Conservation (phyloP, 2,113 vertebrate genomes). For the Marmota flaviventris region DNA sequence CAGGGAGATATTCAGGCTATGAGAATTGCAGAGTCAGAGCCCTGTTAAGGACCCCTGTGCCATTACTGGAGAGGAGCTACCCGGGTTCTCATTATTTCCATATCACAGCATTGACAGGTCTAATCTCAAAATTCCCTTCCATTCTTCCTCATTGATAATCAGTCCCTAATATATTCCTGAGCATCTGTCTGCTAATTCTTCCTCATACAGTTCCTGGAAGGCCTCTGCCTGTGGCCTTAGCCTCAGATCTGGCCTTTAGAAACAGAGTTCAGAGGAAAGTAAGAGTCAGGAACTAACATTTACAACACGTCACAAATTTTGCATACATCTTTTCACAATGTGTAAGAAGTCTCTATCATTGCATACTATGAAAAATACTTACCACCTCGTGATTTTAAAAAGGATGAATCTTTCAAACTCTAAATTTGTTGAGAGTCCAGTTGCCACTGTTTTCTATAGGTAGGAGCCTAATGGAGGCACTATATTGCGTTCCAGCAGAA, state of each 20-base stretch:
- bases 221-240: rapidly evolving
- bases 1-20: background rate
- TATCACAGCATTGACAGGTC: rapidly evolving
- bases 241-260: background rate
- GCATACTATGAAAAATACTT: background rate
- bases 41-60: background rate
- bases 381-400: background rate
- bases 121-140: background rate
- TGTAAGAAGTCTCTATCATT: background rate
- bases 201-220: background rate
- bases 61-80: no score
- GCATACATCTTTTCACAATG: background rate
- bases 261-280: background rate
- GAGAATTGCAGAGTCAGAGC: no score
- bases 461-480: background rate
- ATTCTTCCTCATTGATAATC: background rate
- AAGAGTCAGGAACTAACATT: background rate
- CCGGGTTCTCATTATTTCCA: no score
- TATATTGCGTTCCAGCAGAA: rapidly evolving
- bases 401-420: background rate
- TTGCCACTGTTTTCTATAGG: background rate
- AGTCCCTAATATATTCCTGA: no score
- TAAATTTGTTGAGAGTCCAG: background rate
- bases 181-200: no score
- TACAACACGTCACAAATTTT: rapidly evolving